Evolutionary conservation across 2,113 vertebrate genomes (phyloP).

Genomic region (Saimiri boliviensis): DNA sequence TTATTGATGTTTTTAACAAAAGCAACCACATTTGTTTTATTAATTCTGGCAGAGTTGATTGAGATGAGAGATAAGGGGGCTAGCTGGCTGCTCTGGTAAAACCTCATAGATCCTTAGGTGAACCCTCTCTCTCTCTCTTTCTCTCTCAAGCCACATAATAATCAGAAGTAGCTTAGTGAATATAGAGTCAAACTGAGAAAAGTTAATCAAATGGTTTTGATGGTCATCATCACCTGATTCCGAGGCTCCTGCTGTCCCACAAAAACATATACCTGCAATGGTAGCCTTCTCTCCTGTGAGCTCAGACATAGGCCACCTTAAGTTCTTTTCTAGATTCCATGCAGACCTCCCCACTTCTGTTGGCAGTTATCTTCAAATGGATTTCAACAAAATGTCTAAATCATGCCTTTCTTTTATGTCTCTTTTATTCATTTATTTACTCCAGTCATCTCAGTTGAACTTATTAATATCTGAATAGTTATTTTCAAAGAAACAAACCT

Average conservation of each 20-base stretch:
- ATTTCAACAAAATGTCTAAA: neutral
- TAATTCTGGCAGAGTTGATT: neutral
- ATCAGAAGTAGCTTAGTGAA: neutral
- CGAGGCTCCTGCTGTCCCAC: neutral
- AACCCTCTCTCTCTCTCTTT: neutral
- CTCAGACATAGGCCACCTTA: neutral
- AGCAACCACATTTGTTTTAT: neutral
- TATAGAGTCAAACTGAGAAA: slow-evolving; percentile 23
- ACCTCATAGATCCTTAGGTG: neutral
- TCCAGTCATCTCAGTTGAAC: neutral
- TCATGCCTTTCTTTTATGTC: neutral
- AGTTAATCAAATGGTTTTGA: neutral
- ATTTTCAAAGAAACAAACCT: neutral
- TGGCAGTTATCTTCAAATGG: neutral
- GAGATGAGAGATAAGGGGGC: neutral
- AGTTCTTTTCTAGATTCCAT: neutral
- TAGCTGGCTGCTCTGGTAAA: neutral
- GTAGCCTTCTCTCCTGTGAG: neutral
- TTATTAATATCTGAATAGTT: neutral
- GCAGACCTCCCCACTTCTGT: neutral
- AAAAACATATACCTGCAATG: neutral
- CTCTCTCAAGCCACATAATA: neutral
- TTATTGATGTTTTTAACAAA: slow-evolving; percentile 21
- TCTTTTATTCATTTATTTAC: neutral
- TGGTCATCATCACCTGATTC: neutral